Percentiles rank a stretch among this genome's conserved stretches.
Evolutionary conservation across 2,797 vertebrate species (phyloP).

Genomic region (Anguilla megastoma): DNA sequence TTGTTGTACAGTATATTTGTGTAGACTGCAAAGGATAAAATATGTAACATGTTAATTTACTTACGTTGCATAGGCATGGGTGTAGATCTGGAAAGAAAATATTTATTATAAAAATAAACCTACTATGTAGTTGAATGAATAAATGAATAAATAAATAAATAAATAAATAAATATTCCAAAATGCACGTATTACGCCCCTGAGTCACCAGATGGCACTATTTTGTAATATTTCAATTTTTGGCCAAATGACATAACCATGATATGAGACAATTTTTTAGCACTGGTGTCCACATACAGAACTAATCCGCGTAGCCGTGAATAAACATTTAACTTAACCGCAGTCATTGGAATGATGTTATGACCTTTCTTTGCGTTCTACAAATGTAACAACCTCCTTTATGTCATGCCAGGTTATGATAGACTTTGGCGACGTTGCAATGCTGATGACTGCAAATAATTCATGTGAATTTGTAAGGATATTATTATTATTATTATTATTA

Average conservation of each 20-base stretch:
- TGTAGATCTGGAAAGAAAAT: background rate
- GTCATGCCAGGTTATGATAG: background rate
- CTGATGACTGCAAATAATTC: too few species aligned
- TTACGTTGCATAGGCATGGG: background rate
- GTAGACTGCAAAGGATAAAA: background rate
- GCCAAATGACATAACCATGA: background rate
- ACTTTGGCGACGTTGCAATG: too few species aligned
- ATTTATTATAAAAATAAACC: background rate
- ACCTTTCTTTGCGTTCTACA: background rate
- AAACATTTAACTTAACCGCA: background rate
- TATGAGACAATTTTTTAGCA: background rate
- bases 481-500: too few species aligned
- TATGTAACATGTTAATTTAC: background rate
- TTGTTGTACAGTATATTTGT: background rate
- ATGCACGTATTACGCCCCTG: background rate
- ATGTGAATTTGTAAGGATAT: too few species aligned
- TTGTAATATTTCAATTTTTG: background rate
- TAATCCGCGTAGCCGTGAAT: background rate
- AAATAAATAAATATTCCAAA: background rate
- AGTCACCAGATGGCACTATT: slow-evolving; percentile 26
- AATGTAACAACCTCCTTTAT: background rate
- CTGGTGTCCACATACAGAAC: background rate
- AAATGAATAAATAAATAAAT: background rate
- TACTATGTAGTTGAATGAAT: background rate
- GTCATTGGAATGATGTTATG: background rate